Base-by-base conservation (phyloP, 2,797 vertebrate genomes). In the Yasuhikotakia modesta region DNA sequence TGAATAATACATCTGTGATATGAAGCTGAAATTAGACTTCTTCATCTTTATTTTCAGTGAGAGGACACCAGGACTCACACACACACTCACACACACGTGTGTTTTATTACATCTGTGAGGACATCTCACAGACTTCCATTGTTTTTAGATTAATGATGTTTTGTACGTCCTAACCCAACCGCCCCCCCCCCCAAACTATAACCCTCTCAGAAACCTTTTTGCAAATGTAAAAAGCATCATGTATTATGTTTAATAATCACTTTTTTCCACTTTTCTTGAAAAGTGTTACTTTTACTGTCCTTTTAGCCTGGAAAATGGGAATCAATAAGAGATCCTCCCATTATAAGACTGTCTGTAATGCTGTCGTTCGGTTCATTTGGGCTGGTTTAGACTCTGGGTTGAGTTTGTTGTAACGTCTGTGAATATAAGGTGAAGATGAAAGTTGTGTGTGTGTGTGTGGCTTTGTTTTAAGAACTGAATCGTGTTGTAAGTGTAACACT, bases 1-100 rank as follows among this genome's bases (percentile, higher is more conserved):
- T 55, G 76, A 79, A 76, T 83, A 79, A 81, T 72, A 70, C 79
- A 65, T 61, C 76, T 57, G 66, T 69, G 73, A 72, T 72, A 39
- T 22, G 19, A 76, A 66, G 61, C 76, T 79, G 55, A 73, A 83
- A 79, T 81, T 76, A 81, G 72, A 52, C 60, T 53, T 24, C 60
- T 39, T 52, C 72, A 81, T 75, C 67, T 60, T 66, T 63, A 69
- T 70, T 50, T 83, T 70, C 79, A 69, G 63, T 63, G 65, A 52
- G 76, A 64, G 67, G 63, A 63, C 68, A 72, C 68, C 67, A 53
- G 53, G 52, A 76, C 68, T 68, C 66, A 58, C 65, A 55, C 3
- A 12, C 4, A 30, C 30, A 22, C 43, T 60, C 63, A 53, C 21
- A 68, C 55, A 73, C 67, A 70, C 55, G 48, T 14, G 5, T 35